Base-by-base conservation (phyloP, 2,797 vertebrate genomes). In the Sphaeramia orbicularis region DNA sequence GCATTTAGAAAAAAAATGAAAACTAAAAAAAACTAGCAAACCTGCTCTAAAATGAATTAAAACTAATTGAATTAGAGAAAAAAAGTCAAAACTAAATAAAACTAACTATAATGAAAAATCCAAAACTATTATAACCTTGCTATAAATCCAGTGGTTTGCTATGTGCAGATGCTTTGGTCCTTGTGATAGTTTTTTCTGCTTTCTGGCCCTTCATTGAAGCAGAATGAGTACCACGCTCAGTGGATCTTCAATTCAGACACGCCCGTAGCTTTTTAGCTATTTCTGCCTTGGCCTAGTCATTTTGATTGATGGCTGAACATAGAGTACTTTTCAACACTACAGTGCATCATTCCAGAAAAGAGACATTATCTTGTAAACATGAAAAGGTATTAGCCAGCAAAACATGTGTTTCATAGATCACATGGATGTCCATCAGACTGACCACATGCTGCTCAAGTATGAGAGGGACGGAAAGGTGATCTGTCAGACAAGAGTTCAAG, bases 351-450 rank as follows among this genome's bases (percentile, higher is more conserved):
- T 65, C 18, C 16, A 44, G 50, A 21, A 27, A 7, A 15, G 38
- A 65, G 36, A 75, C 41, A 71, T 42, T 65, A 54, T 37, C 40
- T 32, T 48, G 80, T 86, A 89, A 91, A 88, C 86, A 88, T 32
- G 67, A 87, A 91, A 78, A 84, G 65, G 61, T 72, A 41, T 48
- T 65, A 60, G 67, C 67, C 75, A 74, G 68, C 66, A 74, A 81
- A 82, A 78, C 81, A 83, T 72, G 65, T 71, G 86, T 77, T 77
- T 70, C 24, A 45, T 9, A 38, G 19, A 79, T 89, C 82, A 78
- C 71, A 54, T 24, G 56, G 65, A 66, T 60, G 69, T 66, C 69
- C 56, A 50, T 68, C 76, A 72, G 7, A 2, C 51, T 42, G 77
- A 71, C 74, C 79, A 60, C 74, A 66, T 61, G 71, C 57, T 60